phyloP scores from a whole-genome alignment of 2,888 invertebrate species.

The Petrolisthes manimaculis region DNA sequence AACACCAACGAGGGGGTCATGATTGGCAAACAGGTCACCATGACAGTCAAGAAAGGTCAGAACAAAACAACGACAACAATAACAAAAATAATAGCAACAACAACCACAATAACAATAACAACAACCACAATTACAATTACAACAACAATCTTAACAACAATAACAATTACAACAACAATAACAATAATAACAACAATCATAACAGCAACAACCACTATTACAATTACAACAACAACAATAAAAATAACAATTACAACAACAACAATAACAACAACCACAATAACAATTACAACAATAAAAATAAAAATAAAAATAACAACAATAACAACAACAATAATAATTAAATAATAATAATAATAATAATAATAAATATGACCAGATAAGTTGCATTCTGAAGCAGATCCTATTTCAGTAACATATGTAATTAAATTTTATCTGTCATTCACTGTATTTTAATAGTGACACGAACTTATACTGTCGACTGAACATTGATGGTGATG shows the following conservation, averaged over 20 bases:
- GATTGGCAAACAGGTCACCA: slow-evolving; percentile 27
- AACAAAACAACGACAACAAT: not conserved
- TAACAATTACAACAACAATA: not conserved
- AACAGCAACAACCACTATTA: too few species aligned
- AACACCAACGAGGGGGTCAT: slow-evolving; percentile 43
- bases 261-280: not conserved
- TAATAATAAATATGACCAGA: not conserved
- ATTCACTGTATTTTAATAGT: too few species aligned
- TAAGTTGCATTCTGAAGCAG: too few species aligned
- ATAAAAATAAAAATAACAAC: not conserved
- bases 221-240: too few species aligned
- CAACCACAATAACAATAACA: not conserved
- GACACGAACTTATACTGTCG: too few species aligned
- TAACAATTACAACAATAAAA: not conserved
- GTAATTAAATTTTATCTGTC: too few species aligned
- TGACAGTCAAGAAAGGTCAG: slow-evolving; percentile 45
- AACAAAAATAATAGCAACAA: not conserved
- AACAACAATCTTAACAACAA: not conserved
- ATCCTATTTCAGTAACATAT: too few species aligned
- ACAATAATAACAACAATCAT: not conserved
- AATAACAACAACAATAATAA: not conserved
- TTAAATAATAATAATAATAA: not conserved
- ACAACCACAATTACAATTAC: not conserved
- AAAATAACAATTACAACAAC: too few species aligned
- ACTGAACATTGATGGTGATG: too few species aligned